Conservation (phyloP, 2,888 invertebrate genomes). For the Seira musarum region DNA sequence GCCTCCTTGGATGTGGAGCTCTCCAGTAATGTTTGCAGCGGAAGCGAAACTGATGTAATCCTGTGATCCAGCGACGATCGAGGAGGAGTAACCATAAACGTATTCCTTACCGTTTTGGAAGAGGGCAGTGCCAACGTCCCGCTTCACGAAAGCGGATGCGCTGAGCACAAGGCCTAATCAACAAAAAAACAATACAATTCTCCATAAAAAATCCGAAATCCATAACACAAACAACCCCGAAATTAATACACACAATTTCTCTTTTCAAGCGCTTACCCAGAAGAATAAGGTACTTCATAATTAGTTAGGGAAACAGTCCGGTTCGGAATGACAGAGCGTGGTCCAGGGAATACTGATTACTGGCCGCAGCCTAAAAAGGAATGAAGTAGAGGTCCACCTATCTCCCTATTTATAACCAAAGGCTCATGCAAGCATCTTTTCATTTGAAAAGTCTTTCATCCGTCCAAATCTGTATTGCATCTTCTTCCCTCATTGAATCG, state of each 20-base stretch:
- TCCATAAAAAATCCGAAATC: conserved; percentile 3
- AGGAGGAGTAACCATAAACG: conserved; percentile 62
- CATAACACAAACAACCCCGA: too few relatives aligned
- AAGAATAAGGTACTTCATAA: conserved; percentile 58
- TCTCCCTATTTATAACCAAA: too few relatives aligned
- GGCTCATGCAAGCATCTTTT: too few relatives aligned
- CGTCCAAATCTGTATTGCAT: too few relatives aligned
- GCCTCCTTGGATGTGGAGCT: conserved; percentile 63
- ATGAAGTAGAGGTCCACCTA: too few relatives aligned
- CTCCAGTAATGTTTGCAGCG: conserved; percentile 66
- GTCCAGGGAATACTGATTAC: conserved; percentile 42
- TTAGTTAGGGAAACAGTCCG: conserved; percentile 23
- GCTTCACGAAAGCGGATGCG: conserved; percentile 66
- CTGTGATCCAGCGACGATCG: conserved; percentile 63
- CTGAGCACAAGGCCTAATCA: conserved; percentile 62
- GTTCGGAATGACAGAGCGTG: conserved; percentile 20
- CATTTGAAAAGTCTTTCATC: too few relatives aligned
- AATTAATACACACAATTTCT: too few relatives aligned
- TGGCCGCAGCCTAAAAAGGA: conserved; percentile 40
- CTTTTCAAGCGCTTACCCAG: conserved; percentile 53
- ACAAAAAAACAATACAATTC: conserved; percentile 15
- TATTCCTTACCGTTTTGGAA: conserved; percentile 68
- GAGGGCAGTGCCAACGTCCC: conserved; percentile 64
- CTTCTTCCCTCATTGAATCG: too few relatives aligned
- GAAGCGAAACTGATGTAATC: conserved; percentile 67